Percentiles rank a stretch among this genome's conserved stretches.
Evolutionary conservation across 2,797 vertebrate genomes (phyloP).

Genomic region (Chanos chanos): DNA sequence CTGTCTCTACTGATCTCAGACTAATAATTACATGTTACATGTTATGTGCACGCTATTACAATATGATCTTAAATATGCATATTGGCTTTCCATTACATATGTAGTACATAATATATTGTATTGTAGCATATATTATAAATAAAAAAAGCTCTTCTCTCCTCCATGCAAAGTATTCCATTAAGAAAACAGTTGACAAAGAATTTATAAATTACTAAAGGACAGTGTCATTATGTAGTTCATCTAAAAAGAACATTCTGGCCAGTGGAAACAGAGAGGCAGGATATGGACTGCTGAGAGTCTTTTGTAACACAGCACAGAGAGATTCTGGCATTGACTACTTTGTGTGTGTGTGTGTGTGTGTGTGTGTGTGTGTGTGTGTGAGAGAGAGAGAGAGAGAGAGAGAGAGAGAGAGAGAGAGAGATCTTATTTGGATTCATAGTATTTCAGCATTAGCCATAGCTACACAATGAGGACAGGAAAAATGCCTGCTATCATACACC

Average conservation of each 20-base stretch:
- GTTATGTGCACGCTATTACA: too few relatives aligned
- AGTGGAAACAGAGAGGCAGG: constrained; percentile 29
- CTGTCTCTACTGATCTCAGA: too few relatives aligned
- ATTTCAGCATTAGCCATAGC: background rate
- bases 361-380: background rate
- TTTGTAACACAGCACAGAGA: constrained; percentile 24
- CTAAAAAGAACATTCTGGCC: constrained; percentile 27
- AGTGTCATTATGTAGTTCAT: background rate
- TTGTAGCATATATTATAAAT: too few relatives aligned
- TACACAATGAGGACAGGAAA: background rate
- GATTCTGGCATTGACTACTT: constrained; percentile 31
- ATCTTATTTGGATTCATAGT: constrained; percentile 22
- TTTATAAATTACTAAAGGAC: constrained; percentile 11
- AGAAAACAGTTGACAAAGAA: too few relatives aligned
- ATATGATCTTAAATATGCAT: too few relatives aligned
- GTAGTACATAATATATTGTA: too few relatives aligned
- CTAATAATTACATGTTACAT: too few relatives aligned
- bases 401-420: background rate
- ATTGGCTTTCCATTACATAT: too few relatives aligned
- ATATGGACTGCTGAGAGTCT: constrained; percentile 10
- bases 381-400: background rate
- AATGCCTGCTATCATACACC: background rate
- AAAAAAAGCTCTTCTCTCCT: too few relatives aligned
- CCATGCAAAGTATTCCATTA: too few relatives aligned
- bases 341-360: background rate